These are phyloP conservation scores for Arrhopalites spinosus DNA, from an alignment of 2,888 invertebrate genomes.

Conservation along the genomic window DNA sequence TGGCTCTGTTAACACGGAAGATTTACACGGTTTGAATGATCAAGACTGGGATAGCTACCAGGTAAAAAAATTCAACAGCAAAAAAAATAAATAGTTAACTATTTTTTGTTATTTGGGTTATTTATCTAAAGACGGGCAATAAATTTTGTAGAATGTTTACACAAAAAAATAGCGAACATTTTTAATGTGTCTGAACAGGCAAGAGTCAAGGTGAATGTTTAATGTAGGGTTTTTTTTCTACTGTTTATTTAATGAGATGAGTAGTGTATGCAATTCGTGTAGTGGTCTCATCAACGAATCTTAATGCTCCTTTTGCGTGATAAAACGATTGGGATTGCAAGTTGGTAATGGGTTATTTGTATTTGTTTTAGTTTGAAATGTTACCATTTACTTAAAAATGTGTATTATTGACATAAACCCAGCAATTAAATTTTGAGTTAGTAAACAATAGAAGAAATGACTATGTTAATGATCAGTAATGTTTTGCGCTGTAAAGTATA, in stretches of 20 bases:
- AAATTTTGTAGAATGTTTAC: background rate
- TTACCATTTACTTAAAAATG: no score
- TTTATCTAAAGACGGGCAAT: no score
- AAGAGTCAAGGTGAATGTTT: conserved; percentile 21
- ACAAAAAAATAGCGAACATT: background rate
- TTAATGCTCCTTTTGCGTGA: conserved; percentile 35
- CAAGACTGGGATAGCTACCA: conserved; percentile 56
- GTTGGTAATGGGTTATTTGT: conserved; percentile 2
- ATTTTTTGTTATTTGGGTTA: background rate
- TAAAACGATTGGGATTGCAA: conserved; percentile 15
- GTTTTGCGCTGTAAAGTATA: background rate
- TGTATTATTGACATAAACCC: no score
- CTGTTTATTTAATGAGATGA: background rate
- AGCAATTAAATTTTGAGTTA: no score
- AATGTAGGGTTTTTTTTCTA: background rate
- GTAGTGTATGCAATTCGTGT: background rate
- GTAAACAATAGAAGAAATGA: background rate
- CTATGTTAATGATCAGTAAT: no score
- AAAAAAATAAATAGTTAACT: background rate
- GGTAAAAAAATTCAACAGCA: conserved; percentile 40
- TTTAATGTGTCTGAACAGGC: background rate
- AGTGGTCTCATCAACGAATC: background rate
- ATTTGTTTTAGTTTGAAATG: background rate
- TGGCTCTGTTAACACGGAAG: conserved; percentile 52
- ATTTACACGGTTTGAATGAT: conserved; percentile 45